Evolutionary conservation across 2,113 vertebrate species (phyloP).

Genomic region (Thomomys bottae): DNA sequence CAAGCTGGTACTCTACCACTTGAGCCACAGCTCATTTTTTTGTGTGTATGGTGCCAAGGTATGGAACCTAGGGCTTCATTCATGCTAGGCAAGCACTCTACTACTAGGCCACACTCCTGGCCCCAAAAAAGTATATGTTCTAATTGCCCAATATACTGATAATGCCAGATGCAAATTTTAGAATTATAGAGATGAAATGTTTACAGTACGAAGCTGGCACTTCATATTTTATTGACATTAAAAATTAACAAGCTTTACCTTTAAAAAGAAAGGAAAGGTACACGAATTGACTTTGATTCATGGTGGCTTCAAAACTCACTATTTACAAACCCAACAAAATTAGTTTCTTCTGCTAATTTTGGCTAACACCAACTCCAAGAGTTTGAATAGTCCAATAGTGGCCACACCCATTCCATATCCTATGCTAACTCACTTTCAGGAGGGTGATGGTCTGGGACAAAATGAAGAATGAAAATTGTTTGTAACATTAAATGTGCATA

Average conservation of each 20-base stretch:
- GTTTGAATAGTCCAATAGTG: background rate
- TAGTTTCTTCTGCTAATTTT: slow-evolving; percentile 28
- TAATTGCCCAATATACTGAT: slow-evolving; percentile 38
- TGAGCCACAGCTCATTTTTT: too few relatives aligned
- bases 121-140: background rate
- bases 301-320: slow-evolving; percentile 24
- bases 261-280: slow-evolving; percentile 14
- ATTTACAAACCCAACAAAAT: slow-evolving; percentile 33
- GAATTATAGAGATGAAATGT: background rate
- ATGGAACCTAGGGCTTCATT: too few relatives aligned
- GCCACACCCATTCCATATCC: background rate
- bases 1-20: too few relatives aligned
- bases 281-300: slow-evolving; percentile 37
- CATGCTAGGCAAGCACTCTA: too few relatives aligned
- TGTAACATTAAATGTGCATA: background rate
- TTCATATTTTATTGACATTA: slow-evolving; percentile 46
- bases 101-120: too few relatives aligned
- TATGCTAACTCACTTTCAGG: background rate
- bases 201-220: slow-evolving; percentile 37
- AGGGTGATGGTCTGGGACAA: background rate
- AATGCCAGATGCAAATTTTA: slow-evolving; percentile 47
- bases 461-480: background rate
- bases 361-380: background rate
- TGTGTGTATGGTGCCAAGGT: too few relatives aligned
- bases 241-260: slow-evolving; percentile 59